phyloP scores from a whole-genome alignment of 2,113 vertebrate species.

The Bubo blakistoni region DNA sequence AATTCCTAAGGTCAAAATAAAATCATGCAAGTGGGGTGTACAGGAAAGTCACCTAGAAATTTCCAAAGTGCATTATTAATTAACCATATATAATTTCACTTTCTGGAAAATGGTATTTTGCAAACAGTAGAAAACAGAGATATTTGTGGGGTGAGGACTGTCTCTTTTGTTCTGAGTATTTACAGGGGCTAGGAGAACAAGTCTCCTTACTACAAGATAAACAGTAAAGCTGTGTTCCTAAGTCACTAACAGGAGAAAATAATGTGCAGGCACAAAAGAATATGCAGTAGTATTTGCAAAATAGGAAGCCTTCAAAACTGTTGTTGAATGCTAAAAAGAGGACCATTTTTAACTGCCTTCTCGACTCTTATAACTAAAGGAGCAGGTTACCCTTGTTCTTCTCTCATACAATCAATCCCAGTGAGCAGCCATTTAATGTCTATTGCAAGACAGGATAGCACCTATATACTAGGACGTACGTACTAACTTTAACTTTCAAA shows the following conservation, averaged over 20 bases:
- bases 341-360: not conserved
- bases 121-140: not conserved
- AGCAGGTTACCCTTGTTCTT: not conserved
- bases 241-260: not conserved
- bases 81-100: not conserved
- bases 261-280: not conserved
- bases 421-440: not conserved
- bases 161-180: not conserved
- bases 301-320: not conserved
- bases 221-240: not conserved
- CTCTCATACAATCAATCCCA: not conserved
- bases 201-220: not conserved
- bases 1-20: not conserved
- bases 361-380: not conserved
- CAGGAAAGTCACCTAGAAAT: not conserved
- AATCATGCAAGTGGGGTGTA: not conserved
- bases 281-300: not conserved
- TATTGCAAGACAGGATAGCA: not conserved
- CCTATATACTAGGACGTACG: not conserved
- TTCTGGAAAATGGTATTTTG: not conserved
- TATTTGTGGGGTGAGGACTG: not conserved
- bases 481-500: not conserved
- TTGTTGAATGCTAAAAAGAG: not conserved
- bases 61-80: not conserved
- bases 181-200: not conserved